Percentiles rank a stretch among this genome's conserved stretches.
These are phyloP conservation scores for Vireo altiloquus DNA, from an alignment of 2,113 vertebrate species.

Conservation along the genomic window DNA sequence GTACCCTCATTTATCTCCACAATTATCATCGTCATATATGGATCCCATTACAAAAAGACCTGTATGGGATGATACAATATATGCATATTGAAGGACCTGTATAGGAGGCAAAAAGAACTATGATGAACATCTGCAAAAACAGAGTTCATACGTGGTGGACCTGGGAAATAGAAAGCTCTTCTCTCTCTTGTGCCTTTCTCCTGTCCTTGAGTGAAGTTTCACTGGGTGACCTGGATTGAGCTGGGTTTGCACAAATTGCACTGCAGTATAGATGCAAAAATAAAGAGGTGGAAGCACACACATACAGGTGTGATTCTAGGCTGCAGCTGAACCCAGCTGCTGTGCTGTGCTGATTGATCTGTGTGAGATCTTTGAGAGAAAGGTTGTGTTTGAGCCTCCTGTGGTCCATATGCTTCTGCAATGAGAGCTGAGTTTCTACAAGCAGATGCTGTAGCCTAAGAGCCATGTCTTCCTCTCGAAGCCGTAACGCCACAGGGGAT, in stretches of 20 bases:
- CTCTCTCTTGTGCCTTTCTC: neutral
- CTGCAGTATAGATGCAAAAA: neutral
- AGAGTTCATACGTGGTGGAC: neutral
- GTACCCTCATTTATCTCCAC: neutral
- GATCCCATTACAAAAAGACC: neutral
- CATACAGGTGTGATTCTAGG: neutral
- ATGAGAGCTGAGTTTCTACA: neutral
- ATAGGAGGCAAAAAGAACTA: neutral
- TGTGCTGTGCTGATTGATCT: neutral
- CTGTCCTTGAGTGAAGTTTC: neutral
- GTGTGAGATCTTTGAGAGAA: neutral
- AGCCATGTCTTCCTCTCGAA: neutral
- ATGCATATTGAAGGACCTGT: neutral
- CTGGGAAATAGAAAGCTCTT: neutral
- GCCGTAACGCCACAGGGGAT: neutral
- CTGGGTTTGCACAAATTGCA: neutral
- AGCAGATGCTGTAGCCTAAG: neutral
- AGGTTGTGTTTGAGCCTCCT: neutral
- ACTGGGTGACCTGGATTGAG: neutral
- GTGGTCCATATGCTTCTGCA: neutral
- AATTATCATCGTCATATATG: neutral
- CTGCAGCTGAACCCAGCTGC: neutral
- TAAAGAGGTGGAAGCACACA: neutral
- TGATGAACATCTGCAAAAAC: neutral
- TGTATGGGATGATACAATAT: neutral